Evolutionary conservation across 2,888 invertebrate genomes (phyloP), one percentile per base, ranked within the genome.

Genomic region (Drosophila eohydei): DNA sequence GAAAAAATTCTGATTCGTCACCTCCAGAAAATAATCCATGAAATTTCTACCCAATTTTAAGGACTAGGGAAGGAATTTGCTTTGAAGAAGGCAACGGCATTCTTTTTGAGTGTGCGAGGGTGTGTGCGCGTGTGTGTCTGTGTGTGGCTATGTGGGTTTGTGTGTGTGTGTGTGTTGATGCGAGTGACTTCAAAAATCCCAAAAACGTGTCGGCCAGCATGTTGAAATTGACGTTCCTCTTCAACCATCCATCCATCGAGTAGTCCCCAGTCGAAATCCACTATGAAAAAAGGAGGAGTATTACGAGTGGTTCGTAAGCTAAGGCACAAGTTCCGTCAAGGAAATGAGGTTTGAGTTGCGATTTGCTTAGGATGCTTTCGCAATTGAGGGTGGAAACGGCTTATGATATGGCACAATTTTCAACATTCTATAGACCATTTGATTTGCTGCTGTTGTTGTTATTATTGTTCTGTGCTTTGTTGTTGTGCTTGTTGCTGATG

Each of bases 141-240:
- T 32, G 62, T 72, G 46, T 62, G 50, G 50, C 64, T 51, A 44
- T 57, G 60, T n/a, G 58, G 44, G 16, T 43, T 55, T 32, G 56
- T 26, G n/a, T 32, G 51, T 28, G 56, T 50, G 30, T 32, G 61
- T 38, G 60, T 71, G 57, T 74, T 87, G 87, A 72, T 81, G 87
- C 85, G 87, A 87, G 82, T 87, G 85, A 87, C 88, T 86, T 87
- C 81, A 83, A 86, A 90, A 90, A 90, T 90, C 91, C 88, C 76
- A 80, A 89, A 91, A 91, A 91, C 90, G 91, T 91, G 91, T 87
- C 89, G 76, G 86, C 80, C 91, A 79, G 83, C 88, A 90, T 83
- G 91, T 85, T 89, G 81, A 83, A 81, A 66, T 78, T 81, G 70
- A 78, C 80, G 80, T 72, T 72, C 64, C 55, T 69, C 56, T 63